Conservation (phyloP, 2,113 vertebrate species). For the Oncorhynchus mykiss region DNA sequence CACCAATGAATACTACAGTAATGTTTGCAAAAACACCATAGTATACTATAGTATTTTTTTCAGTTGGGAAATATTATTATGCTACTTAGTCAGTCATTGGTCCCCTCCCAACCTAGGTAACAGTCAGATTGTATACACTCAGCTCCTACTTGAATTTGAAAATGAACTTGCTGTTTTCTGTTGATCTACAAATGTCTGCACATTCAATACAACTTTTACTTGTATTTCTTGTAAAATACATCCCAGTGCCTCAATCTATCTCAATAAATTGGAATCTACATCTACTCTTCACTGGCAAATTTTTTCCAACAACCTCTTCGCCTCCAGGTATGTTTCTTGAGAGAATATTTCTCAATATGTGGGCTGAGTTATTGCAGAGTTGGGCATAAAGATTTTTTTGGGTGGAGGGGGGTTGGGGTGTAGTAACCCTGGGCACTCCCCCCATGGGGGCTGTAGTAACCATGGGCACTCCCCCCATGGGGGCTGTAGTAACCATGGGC, state of each 20-base stretch:
- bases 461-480: not conserved
- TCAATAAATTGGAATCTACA: not conserved
- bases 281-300: not conserved
- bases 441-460: constrained; percentile 10
- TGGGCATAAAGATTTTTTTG: constrained; percentile 14
- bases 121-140: not conserved
- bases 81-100: not conserved
- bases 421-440: not conserved
- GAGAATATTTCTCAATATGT: not conserved
- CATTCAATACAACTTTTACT: not conserved
- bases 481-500: too few species aligned
- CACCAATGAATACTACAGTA: too few species aligned
- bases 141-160: not conserved
- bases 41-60: too few species aligned
- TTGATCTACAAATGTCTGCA: not conserved
- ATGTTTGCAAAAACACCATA: too few species aligned
- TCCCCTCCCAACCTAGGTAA: not conserved
- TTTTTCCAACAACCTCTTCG: not conserved
- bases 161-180: not conserved
- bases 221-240: not conserved
- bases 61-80: too few species aligned
- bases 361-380: constrained; percentile 11
- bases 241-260: not conserved
- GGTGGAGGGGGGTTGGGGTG: not conserved
- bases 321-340: constrained; percentile 6